A percentile compares a stretch with the other conserved stretches of the same genome.
Conservation (phyloP, 1,140 invertebrate species). For the Hylyphantes graminicola region DNA sequence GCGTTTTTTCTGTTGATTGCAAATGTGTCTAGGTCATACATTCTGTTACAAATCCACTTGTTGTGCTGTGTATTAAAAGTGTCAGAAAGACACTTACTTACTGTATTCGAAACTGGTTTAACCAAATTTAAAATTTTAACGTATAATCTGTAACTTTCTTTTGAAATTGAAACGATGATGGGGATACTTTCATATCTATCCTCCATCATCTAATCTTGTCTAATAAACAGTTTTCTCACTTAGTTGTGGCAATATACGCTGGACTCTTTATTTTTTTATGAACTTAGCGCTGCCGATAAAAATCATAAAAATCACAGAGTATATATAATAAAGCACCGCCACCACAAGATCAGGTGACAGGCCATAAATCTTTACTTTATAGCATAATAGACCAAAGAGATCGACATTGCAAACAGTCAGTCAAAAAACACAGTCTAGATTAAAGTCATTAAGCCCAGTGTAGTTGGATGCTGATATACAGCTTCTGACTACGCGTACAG, state of each 20-base stretch:
- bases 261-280: conserved; percentile 34
- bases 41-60: too few relatives aligned
- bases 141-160: too few relatives aligned
- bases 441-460: conserved; percentile 47
- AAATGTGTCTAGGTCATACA: too few relatives aligned
- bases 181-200: too few relatives aligned
- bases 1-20: too few relatives aligned
- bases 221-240: conserved; percentile 6
- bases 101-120: too few relatives aligned
- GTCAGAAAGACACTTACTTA: too few relatives aligned
- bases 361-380: conserved; percentile 55
- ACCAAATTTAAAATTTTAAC: too few relatives aligned
- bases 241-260: conserved; percentile 22
- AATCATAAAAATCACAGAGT: conserved; percentile 35
- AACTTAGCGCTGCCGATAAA: conserved; percentile 38
- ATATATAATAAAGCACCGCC: conserved; percentile 40
- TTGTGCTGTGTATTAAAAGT: too few relatives aligned
- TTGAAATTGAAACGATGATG: too few relatives aligned
- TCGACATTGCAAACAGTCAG: conserved; percentile 43
- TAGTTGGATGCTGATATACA: conserved; percentile 54
- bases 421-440: conserved; percentile 53
- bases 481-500: conserved; percentile 36
- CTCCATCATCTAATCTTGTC: too few relatives aligned
- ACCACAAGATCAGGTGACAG: conserved; percentile 48
- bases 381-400: conserved; percentile 51